Evolutionary conservation across 2,888 invertebrate genomes (phyloP), one percentile per base, ranked within the genome.

Genomic region (Lepetodrilus schrolli): DNA sequence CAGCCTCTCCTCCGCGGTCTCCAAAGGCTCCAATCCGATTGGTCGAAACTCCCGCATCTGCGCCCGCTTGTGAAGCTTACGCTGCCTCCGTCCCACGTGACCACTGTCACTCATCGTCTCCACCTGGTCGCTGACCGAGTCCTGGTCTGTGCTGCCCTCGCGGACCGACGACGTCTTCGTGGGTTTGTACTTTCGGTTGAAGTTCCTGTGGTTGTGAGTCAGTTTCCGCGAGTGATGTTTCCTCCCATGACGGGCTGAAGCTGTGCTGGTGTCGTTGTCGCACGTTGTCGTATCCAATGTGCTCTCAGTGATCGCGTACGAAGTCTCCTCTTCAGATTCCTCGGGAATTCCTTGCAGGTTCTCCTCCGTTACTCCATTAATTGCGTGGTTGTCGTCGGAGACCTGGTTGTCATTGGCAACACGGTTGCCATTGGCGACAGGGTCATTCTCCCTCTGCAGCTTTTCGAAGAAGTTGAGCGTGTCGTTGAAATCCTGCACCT

Each of bases 1-100:
- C 30, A 86, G 76, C 34, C 81, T 79, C 21, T 83, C 83, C 43
- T 82, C 83, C n/a, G 82, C 72, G 38, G 80, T 81, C 23, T 77
- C 70, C 43, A 83, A 79, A 2, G 83, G 82, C 47, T 76, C 77
- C 13, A 83, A 75, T 10, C 82, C 82, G 50, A 83, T 72, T 20
- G 84, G 77, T 72, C 78, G 79, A 65, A 74, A 77, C 65, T 78
- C 81, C 21, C 75, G 74, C 21, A 80, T 73, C 70, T 82, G 80
- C 21, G 78, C 76, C 38, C 84, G 51, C 5, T 78, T 78, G 17
- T 77, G 38, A 2, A 74, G 74, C 74, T 73, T 74, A 13, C 69
- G 70, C 8, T 66, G 72, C 8, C 65, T 43, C 13, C 74, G 70
- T 2, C 74, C 72, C 71, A 74, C 76, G 23, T 17, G 66, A n/a